These are phyloP conservation scores for Leptinotarsa undecemlineata DNA, from an alignment of 1,140 invertebrate species.

Conservation along the genomic window DNA sequence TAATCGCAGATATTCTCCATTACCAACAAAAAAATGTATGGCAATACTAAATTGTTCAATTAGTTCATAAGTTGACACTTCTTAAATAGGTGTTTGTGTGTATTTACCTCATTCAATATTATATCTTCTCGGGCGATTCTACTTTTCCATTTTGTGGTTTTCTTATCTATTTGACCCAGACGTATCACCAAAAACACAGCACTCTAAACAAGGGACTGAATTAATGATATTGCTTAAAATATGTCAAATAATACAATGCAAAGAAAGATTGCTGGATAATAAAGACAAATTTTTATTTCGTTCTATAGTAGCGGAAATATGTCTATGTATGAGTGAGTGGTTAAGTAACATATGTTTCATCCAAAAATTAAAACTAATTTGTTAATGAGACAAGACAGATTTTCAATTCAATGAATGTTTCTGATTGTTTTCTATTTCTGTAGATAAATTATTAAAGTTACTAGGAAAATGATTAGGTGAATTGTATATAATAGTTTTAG, in stretches of 20 bases:
- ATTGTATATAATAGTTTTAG: conserved; percentile 15
- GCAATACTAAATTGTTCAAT: not conserved
- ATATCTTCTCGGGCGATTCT: not conserved
- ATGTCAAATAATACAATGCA: no score
- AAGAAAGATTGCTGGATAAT: no score
- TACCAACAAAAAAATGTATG: no score
- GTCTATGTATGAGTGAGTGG: no score
- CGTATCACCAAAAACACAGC: no score
- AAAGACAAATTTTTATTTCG: no score
- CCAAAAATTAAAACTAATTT: not conserved
- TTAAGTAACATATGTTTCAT: no score
- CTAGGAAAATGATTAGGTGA: conserved; percentile 13
- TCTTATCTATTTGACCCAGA: not conserved
- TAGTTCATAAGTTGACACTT: conserved; percentile 6
- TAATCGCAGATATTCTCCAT: not conserved
- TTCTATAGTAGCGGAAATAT: no score
- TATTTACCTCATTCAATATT: not conserved
- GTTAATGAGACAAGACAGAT: not conserved
- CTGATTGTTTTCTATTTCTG: conserved; percentile 12
- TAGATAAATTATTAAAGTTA: not conserved
- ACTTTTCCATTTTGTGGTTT: not conserved
- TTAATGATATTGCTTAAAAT: no score
- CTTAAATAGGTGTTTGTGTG: not conserved
- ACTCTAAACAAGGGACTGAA: no score
- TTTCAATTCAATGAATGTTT: conserved; percentile 6